phyloP scores from a whole-genome alignment of 2,888 invertebrate species.

The Hypena proboscidalis region DNA sequence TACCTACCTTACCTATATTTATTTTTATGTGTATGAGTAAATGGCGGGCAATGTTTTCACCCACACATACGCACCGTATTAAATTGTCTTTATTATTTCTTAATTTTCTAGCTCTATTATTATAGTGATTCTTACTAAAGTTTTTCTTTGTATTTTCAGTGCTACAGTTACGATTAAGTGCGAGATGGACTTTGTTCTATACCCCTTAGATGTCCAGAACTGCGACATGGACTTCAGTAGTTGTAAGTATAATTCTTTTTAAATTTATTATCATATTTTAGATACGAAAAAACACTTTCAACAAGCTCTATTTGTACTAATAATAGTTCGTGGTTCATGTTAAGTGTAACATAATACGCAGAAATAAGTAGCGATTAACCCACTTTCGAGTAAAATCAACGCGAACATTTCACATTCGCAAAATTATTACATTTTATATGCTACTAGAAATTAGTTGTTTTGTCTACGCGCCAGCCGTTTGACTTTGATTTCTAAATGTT shows the following conservation, averaged over 20 bases:
- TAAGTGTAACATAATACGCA: neutral
- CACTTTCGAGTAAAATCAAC: constrained; percentile 10
- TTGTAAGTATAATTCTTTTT: constrained; percentile 76
- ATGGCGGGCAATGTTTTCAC: constrained; percentile 2
- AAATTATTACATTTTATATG: constrained; percentile 31
- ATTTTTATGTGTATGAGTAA: constrained; percentile 7
- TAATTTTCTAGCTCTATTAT: neutral
- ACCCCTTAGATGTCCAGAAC: constrained; percentile 87
- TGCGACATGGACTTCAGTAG: constrained; percentile 88
- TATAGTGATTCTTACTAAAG: neutral
- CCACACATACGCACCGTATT: neutral
- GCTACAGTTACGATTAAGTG: constrained; percentile 88
- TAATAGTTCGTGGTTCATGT: neutral
- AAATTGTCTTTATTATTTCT: neutral
- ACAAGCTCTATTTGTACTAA: too few relatives aligned
- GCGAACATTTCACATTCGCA: constrained; percentile 26
- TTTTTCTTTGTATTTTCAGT: constrained; percentile 61
- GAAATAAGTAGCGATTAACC: constrained; percentile 15
- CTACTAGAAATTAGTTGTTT: constrained; percentile 40
- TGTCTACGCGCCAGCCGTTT: constrained; percentile 45
- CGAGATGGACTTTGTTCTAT: constrained; percentile 88
- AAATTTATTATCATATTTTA: too few relatives aligned
- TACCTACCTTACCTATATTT: constrained; percentile 9
- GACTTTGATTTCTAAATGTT: constrained; percentile 32
- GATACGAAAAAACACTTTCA: too few relatives aligned